phyloP scores from a whole-genome alignment of 2,888 invertebrate genomes.

The Mythimna albipuncta region DNA sequence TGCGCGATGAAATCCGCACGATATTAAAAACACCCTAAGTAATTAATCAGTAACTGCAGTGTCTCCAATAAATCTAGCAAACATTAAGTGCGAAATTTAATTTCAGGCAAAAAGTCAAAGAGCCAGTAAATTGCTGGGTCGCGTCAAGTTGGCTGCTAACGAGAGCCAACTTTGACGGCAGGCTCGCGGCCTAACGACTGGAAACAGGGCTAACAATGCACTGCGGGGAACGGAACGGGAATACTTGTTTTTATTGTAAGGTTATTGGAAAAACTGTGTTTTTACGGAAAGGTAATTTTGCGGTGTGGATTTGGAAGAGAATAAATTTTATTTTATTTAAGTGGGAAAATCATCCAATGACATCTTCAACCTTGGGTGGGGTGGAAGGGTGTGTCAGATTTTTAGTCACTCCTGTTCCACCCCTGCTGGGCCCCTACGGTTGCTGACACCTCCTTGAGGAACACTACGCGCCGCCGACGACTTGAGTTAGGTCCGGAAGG shows the following conservation, averaged over 20 bases:
- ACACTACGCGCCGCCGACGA: no score
- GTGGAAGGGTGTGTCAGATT: no score
- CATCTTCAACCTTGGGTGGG: no score
- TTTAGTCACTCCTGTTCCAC: no score
- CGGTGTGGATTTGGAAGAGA: no score
- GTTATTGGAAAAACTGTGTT: constrained; percentile 14
- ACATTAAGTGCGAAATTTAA: constrained; percentile 26
- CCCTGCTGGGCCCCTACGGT: no score
- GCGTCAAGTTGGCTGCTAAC: constrained; percentile 44
- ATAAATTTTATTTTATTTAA: no score
- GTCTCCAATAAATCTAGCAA: constrained; percentile 13
- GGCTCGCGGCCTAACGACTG: constrained; percentile 29
- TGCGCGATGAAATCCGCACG: no score
- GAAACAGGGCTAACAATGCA: constrained; percentile 42
- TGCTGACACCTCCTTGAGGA: no score
- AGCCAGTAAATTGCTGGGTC: constrained; percentile 32
- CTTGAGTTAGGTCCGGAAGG: no score
- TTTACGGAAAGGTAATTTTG: no score
- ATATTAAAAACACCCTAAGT: neutral
- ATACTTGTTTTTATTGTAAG: constrained; percentile 14
- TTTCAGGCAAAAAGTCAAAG: constrained; percentile 22
- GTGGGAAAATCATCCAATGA: no score
- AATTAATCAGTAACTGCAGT: constrained; percentile 4
- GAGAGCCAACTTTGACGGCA: constrained; percentile 49
- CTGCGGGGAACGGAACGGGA: constrained; percentile 31